These are phyloP conservation scores for Heliconius cydno DNA, from an alignment of 2,888 invertebrate species.

Conservation along the genomic window DNA sequence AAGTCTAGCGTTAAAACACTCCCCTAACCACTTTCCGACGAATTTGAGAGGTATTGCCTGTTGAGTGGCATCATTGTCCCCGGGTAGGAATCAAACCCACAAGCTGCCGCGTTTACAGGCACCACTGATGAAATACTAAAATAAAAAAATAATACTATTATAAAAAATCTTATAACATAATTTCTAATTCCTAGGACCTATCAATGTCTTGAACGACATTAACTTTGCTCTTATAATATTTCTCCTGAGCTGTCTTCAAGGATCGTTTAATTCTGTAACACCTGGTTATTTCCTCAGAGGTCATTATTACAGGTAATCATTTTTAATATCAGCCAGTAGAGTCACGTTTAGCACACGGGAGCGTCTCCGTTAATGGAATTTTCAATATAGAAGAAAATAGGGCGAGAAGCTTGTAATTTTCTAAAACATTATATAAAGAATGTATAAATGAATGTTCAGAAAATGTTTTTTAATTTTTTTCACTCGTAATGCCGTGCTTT, in stretches of 20 bases:
- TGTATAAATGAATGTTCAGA: not conserved
- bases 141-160: too few species aligned
- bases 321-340: constrained; percentile 44
- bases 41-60: too few species aligned
- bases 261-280: constrained; percentile 25
- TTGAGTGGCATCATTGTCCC: not conserved
- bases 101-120: too few species aligned
- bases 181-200: not conserved
- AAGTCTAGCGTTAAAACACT: too few species aligned
- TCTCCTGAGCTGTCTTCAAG: not conserved
- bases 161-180: too few species aligned
- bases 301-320: constrained; percentile 39
- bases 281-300: constrained; percentile 23
- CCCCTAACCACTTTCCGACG: too few species aligned
- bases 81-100: not conserved
- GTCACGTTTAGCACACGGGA: constrained; percentile 56
- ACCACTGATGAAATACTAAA: not conserved
- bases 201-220: not conserved
- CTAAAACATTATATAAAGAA: not conserved
- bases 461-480: not conserved
- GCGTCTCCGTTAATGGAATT: constrained; percentile 54
- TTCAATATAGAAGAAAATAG: constrained; percentile 62
- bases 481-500: not conserved
- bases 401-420: constrained; percentile 1
- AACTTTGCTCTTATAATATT: constrained; percentile 1